Evolutionary conservation across 2,888 invertebrate genomes (phyloP).

Genomic region (Noctua fimbriata): DNA sequence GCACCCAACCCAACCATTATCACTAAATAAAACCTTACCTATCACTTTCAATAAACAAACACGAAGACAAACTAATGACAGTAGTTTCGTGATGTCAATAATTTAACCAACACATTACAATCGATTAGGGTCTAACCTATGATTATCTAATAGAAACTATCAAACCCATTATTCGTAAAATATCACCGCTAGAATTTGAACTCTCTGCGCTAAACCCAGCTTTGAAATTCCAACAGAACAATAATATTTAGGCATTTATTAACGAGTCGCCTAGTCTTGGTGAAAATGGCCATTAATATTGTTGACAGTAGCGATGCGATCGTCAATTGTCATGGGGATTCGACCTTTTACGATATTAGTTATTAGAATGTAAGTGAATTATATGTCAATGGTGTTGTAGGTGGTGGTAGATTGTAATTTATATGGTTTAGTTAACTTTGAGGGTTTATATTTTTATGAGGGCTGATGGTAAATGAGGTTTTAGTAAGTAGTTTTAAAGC

Average conservation of each 20-base stretch:
- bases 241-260: background rate
- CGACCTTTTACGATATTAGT: slow-evolving; percentile 74
- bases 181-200: background rate
- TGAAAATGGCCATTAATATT: slow-evolving; percentile 48
- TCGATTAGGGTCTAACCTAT: slow-evolving; percentile 39
- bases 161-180: background rate
- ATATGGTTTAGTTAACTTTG: slow-evolving; percentile 12
- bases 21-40: background rate
- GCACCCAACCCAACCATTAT: slow-evolving; percentile 7
- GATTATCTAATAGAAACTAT: slow-evolving; percentile 61
- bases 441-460: background rate
- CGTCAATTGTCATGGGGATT: slow-evolving; percentile 74
- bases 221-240: background rate
- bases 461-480: background rate
- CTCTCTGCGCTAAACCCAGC: background rate
- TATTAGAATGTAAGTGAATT: slow-evolving; percentile 73
- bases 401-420: background rate
- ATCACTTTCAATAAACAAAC: slow-evolving; percentile 10
- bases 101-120: slow-evolving; percentile 25
- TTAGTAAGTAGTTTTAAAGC: too few relatives aligned
- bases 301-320: slow-evolving; percentile 57
- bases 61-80: background rate
- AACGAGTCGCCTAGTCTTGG: background rate
- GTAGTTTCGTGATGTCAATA: slow-evolving; percentile 18
- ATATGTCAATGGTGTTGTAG: slow-evolving; percentile 43